These are phyloP conservation scores for Mesocentrotus franciscanus DNA, from an alignment of 53 echinoderm and acorn worm species.

Conservation along the genomic window DNA sequence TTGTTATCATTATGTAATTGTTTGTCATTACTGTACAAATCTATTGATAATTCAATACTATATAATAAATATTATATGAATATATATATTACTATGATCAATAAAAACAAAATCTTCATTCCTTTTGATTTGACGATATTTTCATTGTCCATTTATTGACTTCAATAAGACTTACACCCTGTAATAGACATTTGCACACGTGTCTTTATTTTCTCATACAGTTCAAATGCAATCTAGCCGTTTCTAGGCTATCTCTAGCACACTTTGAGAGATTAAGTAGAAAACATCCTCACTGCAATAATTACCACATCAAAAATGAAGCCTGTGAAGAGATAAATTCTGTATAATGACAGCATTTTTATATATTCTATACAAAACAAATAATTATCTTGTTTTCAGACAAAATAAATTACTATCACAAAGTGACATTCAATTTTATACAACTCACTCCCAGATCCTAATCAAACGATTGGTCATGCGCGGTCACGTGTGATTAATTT, in stretches of 20 bases:
- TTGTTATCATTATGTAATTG: constrained; percentile 41
- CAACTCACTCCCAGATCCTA: too few relatives aligned
- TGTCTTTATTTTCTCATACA: not conserved
- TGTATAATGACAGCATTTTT: not conserved
- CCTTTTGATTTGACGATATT: constrained; percentile 48
- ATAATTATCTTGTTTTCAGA: too few relatives aligned
- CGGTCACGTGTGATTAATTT: too few relatives aligned
- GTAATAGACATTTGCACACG: not conserved
- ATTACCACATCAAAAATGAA: not conserved
- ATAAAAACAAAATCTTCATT: constrained; percentile 63
- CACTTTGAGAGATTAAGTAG: not conserved
- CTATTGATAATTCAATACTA: constrained; percentile 65
- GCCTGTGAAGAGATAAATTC: not conserved
- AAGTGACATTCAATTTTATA: too few relatives aligned
- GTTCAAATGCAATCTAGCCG: not conserved
- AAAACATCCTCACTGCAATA: not conserved
- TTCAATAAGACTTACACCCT: not conserved
- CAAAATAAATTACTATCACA: too few relatives aligned
- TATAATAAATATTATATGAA: constrained; percentile 53
- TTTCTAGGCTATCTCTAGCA: too few relatives aligned
- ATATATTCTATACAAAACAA: too few relatives aligned
- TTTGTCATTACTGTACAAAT: constrained; percentile 58
- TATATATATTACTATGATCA: constrained; percentile 65
- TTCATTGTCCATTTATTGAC: constrained; percentile 26
- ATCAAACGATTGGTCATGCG: too few relatives aligned